Conservation (phyloP, 2,888 invertebrate species). For the Maniola hyperantus region DNA sequence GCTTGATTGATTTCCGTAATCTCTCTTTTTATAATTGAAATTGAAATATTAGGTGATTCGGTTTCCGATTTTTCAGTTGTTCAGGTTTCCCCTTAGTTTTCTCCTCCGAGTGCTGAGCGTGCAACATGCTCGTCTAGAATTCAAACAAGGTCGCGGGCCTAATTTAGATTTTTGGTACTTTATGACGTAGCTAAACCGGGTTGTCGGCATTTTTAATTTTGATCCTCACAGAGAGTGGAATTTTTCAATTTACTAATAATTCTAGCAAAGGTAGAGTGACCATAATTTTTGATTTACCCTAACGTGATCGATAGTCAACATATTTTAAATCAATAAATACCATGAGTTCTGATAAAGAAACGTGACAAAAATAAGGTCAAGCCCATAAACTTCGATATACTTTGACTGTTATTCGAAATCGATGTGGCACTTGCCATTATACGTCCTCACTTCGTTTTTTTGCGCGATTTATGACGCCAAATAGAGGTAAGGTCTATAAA, state of each 20-base stretch:
- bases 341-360: neutral
- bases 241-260: neutral
- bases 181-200: neutral
- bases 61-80: no score
- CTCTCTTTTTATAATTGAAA: neutral
- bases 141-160: no score
- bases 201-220: neutral
- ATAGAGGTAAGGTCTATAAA: constrained; percentile 1
- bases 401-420: constrained; percentile 15
- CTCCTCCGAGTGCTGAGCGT: no score
- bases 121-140: no score
- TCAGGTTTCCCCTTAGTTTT: no score
- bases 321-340: neutral
- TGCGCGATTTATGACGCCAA: neutral
- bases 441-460: constrained; percentile 1
- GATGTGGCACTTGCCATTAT: constrained; percentile 7
- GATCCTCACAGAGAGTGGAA: neutral
- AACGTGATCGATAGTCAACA: neutral
- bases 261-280: neutral
- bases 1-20: no score
- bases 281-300: neutral
- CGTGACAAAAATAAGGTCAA: constrained; percentile 13
- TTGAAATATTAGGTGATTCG: no score
- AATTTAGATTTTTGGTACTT: no score
- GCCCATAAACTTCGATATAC: constrained; percentile 11